phyloP scores from a whole-genome alignment of 1,140 invertebrate species.

The Scaptomyza pallida region DNA sequence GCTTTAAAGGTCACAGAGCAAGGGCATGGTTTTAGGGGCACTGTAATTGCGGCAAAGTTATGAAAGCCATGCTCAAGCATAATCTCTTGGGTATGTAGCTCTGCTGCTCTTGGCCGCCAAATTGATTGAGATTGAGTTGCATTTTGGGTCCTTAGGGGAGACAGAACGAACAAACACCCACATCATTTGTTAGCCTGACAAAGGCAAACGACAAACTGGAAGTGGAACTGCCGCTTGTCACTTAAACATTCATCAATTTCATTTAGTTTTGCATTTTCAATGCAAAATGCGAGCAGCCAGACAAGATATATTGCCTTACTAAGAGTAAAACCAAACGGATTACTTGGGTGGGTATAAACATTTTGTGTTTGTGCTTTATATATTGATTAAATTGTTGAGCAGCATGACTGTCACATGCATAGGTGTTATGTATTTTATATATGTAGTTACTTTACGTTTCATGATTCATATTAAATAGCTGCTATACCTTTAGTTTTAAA shows the following conservation, averaged over 20 bases:
- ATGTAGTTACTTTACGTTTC: neutral
- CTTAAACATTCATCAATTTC: conserved; percentile 69
- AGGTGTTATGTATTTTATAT: neutral
- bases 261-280: conserved; percentile 66
- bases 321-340: neutral
- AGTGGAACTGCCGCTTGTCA: conserved; percentile 61
- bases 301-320: conserved; percentile 19
- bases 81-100: conserved; percentile 31
- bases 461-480: neutral
- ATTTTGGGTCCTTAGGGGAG: neutral
- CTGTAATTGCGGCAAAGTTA: conserved; percentile 43
- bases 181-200: conserved; percentile 55
- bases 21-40: neutral
- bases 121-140: conserved; percentile 68
- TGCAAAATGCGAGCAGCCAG: conserved; percentile 35
- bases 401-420: neutral
- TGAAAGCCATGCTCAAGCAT: conserved; percentile 30
- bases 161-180: conserved; percentile 9
- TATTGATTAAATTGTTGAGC: neutral
- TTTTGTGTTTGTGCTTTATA: neutral
- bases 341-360: no score
- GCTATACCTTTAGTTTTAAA: no score
- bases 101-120: conserved; percentile 16
- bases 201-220: conserved; percentile 24
- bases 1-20: conserved; percentile 55